These are phyloP conservation scores for Anorthoa munda DNA, from an alignment of 2,888 invertebrate species.

Conservation along the genomic window DNA sequence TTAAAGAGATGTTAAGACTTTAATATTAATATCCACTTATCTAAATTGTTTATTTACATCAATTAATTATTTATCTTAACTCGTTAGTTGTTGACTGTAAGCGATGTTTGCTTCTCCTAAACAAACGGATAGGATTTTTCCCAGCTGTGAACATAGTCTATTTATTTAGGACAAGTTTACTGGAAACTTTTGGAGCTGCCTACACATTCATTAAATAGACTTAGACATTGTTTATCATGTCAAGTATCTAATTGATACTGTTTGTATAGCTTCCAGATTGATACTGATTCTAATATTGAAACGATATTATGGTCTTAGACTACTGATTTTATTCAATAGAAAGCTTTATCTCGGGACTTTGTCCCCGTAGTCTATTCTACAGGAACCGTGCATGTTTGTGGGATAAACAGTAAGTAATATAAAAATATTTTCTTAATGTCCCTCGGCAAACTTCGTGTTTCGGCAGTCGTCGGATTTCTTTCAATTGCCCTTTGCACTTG, in stretches of 20 bases:
- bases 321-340: background rate
- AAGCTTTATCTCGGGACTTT: too few species aligned
- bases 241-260: background rate
- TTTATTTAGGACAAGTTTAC: constrained; percentile 81
- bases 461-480: too few species aligned
- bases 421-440: too few species aligned
- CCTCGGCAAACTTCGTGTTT: too few species aligned
- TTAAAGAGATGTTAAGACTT: background rate
- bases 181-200: constrained; percentile 81
- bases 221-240: constrained; percentile 31
- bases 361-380: too few species aligned
- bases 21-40: constrained; percentile 6
- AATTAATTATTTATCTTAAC: constrained; percentile 43
- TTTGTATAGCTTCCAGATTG: background rate
- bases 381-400: too few species aligned
- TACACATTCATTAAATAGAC: constrained; percentile 46
- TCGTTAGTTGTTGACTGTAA: constrained; percentile 43
- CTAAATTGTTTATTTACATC: constrained; percentile 28
- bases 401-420: too few species aligned
- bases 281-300: background rate
- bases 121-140: constrained; percentile 62
- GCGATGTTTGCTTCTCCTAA: constrained; percentile 61
- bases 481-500: too few species aligned
- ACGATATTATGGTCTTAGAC: background rate
- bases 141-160: constrained; percentile 59